phyloP scores from a whole-genome alignment of 2,888 invertebrate species.

The Andrena bicolor region DNA sequence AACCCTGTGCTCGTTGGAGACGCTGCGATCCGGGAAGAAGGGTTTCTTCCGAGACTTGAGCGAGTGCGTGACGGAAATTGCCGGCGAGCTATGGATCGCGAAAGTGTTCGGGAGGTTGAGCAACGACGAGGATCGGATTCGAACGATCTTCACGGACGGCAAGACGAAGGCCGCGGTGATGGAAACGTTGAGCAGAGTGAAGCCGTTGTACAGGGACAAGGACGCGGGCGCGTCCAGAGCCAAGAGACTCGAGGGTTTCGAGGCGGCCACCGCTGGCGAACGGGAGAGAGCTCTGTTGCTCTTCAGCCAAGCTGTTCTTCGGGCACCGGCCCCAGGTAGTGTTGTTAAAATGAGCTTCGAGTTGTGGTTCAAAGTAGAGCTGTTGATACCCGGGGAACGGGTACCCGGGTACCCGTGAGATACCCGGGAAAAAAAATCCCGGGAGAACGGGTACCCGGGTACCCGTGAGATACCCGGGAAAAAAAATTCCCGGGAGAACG shows the following conservation, averaged over 20 bases:
- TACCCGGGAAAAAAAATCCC: too few relatives aligned
- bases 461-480: too few relatives aligned
- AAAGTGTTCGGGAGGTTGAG: conserved; percentile 87
- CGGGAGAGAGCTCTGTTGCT: conserved; percentile 87
- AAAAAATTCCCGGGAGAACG: too few relatives aligned
- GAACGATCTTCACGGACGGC: conserved; percentile 86
- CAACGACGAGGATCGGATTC: conserved; percentile 87
- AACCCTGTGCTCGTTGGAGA: conserved; percentile 90
- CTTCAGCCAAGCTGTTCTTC: conserved; percentile 90
- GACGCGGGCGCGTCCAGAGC: conserved; percentile 88
- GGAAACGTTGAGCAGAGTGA: conserved; percentile 89
- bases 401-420: too few relatives aligned
- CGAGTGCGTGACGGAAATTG: conserved; percentile 87
- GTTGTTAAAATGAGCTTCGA: too few relatives aligned
- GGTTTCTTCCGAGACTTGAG: conserved; percentile 91
- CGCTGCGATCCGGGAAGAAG: conserved; percentile 90
- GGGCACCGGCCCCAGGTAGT: conserved; percentile 90
- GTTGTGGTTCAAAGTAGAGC: too few relatives aligned
- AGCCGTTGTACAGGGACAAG: conserved; percentile 89
- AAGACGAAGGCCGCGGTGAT: conserved; percentile 86
- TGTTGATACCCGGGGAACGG: too few relatives aligned
- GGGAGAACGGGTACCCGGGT: too few relatives aligned
- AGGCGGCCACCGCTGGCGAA: conserved; percentile 86
- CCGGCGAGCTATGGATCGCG: conserved; percentile 88
- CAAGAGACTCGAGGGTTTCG: conserved; percentile 88